Conservation (phyloP, 2,888 invertebrate genomes). For the Agrenia bidenticulata region DNA sequence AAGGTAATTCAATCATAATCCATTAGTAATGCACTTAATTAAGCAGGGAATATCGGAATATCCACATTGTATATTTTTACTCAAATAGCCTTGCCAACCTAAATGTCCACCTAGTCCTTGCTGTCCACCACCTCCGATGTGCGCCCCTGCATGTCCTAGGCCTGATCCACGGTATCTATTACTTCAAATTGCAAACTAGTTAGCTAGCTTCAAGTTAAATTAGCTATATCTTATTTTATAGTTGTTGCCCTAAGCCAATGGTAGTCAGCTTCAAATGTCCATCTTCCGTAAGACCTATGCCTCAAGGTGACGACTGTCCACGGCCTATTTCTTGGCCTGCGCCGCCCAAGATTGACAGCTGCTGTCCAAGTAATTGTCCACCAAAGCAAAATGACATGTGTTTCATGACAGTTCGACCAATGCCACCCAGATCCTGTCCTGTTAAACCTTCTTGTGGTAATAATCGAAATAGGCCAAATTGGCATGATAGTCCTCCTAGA, state of each 20-base stretch:
- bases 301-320: slow-evolving; percentile 31
- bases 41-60: no score
- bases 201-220: neutral
- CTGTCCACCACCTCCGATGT: slow-evolving; percentile 42
- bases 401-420: slow-evolving; percentile 37
- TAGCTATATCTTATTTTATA: no score
- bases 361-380: slow-evolving; percentile 42
- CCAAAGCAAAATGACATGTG: slow-evolving; percentile 36
- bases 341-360: slow-evolving; percentile 26
- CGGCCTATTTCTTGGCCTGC: slow-evolving; percentile 30
- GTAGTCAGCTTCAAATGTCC: slow-evolving; percentile 44
- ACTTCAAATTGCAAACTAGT: no score
- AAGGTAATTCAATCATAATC: slow-evolving; percentile 15
- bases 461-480: slow-evolving; percentile 13
- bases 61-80: neutral
- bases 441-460: slow-evolving; percentile 27
- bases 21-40: no score
- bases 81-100: slow-evolving; percentile 29
- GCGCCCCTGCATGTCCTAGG: slow-evolving; percentile 34
- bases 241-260: slow-evolving; percentile 36
- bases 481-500: slow-evolving; percentile 22
- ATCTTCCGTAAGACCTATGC: slow-evolving; percentile 32
- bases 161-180: slow-evolving; percentile 24
- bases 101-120: slow-evolving; percentile 34
- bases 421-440: slow-evolving; percentile 34